Conservation (phyloP, 2,797 vertebrate species). For the Holocentrus rufus region DNA sequence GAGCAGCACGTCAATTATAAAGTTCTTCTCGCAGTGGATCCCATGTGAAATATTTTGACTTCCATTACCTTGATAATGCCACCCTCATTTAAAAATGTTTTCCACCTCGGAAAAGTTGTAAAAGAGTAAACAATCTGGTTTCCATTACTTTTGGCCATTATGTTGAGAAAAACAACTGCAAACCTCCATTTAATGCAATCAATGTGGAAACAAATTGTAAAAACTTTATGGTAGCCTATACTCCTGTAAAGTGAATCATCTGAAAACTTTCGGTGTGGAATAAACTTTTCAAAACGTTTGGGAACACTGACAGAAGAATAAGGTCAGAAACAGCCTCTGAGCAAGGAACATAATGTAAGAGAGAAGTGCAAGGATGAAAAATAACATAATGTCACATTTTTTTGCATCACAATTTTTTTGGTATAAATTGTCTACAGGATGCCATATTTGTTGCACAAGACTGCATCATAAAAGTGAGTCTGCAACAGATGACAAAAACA, state of each 20-base stretch:
- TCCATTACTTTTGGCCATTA: background rate
- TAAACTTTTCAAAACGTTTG: too few relatives aligned
- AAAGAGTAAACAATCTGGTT: background rate
- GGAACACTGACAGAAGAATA: too few relatives aligned
- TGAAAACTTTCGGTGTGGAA: too few relatives aligned
- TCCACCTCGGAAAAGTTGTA: background rate
- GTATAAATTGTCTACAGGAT: background rate
- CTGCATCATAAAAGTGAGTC: background rate
- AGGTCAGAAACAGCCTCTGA: too few relatives aligned
- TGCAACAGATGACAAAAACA: conserved; percentile 2
- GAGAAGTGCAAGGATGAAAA: background rate
- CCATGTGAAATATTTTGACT: too few relatives aligned
- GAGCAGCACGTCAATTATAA: too few relatives aligned
- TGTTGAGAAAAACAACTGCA: background rate
- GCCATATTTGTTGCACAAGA: background rate
- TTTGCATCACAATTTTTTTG: too few relatives aligned
- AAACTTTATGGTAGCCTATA: background rate
- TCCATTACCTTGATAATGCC: too few relatives aligned
- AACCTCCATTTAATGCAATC: background rate
- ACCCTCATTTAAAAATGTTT: too few relatives aligned
- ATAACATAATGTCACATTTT: background rate
- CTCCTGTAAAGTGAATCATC: background rate
- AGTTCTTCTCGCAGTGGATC: too few relatives aligned
- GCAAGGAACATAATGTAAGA: background rate
- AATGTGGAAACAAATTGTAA: too few relatives aligned